Base-by-base conservation (phyloP, 1,140 invertebrate genomes). In the Magallana gigas region DNA sequence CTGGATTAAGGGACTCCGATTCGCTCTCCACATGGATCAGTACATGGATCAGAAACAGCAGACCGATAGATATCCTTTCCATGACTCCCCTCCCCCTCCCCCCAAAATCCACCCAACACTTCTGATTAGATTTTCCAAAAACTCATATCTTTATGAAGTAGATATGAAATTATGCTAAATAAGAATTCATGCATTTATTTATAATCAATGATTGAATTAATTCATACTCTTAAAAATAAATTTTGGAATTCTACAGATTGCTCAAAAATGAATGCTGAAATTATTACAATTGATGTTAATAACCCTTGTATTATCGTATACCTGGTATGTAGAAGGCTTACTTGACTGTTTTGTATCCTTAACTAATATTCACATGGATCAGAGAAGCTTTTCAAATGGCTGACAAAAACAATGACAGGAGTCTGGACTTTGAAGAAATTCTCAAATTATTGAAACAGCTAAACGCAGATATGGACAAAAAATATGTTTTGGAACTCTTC, bases 1-100 rank as follows among this genome's bases (percentile, higher is more conserved):
- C 84, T 96, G 96, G 96, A 93, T 96, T 12, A 91, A 93, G 80
- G 95, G 94, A 4, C 92, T 96, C 6, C 89, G 91, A 11, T 95
- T 92, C 83, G 89, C 91, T 14, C 88, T 93, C 57, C 91, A 93
- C 89, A 90, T 93, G 76, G 92, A 93, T 8, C 89, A 93, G 57
- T 90, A 91, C 71, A 91, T 92, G 11, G 90, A 92, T 62, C 93
- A 93, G 86, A 90, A 91, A 60, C 90, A 93, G 76, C 91, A 92
- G 29, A 89, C 90, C 12, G 91, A 93, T 80, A 91, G 90, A 92
- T 92, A 92, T 93, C 91, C 92, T 92, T 92, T 88, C 60, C n/a
- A 80, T 57, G 8, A 11, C 9, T 5, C 2, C 36, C 16, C 62
- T 64, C 18, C 14, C 14, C 36, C 36, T 48, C 36, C 36, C 36